These are phyloP conservation scores for Prionailurus bengalensis DNA, from an alignment of 2,113 vertebrate species.

Conservation along the genomic window DNA sequence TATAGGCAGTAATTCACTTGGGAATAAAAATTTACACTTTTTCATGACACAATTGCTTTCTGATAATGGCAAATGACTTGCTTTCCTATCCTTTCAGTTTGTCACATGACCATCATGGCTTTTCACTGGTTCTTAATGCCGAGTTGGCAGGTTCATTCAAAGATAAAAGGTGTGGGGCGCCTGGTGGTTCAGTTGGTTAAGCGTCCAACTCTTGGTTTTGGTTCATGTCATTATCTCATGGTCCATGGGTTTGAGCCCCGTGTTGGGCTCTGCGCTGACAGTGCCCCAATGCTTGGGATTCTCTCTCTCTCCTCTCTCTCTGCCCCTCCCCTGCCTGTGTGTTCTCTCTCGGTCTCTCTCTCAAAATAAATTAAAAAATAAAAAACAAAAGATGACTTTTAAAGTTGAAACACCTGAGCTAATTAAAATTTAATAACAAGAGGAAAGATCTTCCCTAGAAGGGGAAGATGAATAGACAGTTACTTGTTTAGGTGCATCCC, in stretches of 20 bases:
- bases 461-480: slow-evolving; percentile 57
- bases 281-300: too few relatives aligned
- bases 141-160: slow-evolving; percentile 77
- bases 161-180: slow-evolving; percentile 34
- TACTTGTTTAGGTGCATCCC: slow-evolving; percentile 70
- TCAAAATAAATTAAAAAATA: too few relatives aligned
- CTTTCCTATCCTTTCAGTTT: slow-evolving; percentile 8
- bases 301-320: too few relatives aligned
- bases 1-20: neutral
- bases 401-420: slow-evolving; percentile 58
- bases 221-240: too few relatives aligned
- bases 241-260: too few relatives aligned
- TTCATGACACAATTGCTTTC: neutral
- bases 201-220: too few relatives aligned
- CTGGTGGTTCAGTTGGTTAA: too few relatives aligned
- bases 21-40: neutral
- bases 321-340: too few relatives aligned
- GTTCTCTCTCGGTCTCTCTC: too few relatives aligned
- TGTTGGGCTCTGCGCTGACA: too few relatives aligned
- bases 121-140: slow-evolving; percentile 61
- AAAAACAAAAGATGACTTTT: slow-evolving; percentile 51
- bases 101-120: neutral
- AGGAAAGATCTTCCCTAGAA: slow-evolving; percentile 37
- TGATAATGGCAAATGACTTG: slow-evolving; percentile 10
- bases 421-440: slow-evolving; percentile 77